Evolutionary conservation across 2,113 vertebrate species (phyloP).

Genomic region (Halcyon malimbica): DNA sequence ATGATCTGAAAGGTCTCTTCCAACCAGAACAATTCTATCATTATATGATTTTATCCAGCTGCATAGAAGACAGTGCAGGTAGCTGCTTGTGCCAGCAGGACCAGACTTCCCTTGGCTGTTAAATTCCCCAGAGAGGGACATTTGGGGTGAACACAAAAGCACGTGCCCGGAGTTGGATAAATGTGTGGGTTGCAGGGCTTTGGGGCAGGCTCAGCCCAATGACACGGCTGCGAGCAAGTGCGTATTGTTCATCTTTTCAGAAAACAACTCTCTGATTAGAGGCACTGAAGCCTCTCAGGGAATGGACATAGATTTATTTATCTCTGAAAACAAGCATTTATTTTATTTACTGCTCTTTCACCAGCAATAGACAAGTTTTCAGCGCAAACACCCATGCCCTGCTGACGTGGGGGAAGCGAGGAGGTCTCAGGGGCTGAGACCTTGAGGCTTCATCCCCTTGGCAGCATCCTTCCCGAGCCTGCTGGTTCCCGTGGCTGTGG

Average conservation of each 20-base stretch:
- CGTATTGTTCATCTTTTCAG: not conserved
- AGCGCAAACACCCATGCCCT: not conserved
- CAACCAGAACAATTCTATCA: no score
- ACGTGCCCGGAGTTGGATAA: not conserved
- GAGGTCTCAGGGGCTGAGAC: not conserved
- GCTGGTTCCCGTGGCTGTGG: accelerated
- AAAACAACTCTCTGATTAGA: not conserved
- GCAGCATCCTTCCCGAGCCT: not conserved
- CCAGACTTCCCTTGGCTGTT: not conserved
- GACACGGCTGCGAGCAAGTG: accelerated
- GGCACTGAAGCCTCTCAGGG: not conserved
- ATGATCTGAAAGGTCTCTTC: no score
- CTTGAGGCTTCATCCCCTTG: not conserved
- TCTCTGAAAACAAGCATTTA: not conserved
- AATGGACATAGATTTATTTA: not conserved
- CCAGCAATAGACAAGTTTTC: not conserved
- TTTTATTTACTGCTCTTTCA: not conserved
- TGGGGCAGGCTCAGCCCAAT: not conserved
- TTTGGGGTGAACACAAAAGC: not conserved
- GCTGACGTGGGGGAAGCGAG: accelerated
- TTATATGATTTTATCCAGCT: no score
- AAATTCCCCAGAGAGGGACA: accelerated
- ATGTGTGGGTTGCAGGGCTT: accelerated
- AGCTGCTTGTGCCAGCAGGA: not conserved
- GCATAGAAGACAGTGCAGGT: accelerated